phyloP scores from a whole-genome alignment of 2,888 invertebrate species.

The Zele albiditarsus region DNA sequence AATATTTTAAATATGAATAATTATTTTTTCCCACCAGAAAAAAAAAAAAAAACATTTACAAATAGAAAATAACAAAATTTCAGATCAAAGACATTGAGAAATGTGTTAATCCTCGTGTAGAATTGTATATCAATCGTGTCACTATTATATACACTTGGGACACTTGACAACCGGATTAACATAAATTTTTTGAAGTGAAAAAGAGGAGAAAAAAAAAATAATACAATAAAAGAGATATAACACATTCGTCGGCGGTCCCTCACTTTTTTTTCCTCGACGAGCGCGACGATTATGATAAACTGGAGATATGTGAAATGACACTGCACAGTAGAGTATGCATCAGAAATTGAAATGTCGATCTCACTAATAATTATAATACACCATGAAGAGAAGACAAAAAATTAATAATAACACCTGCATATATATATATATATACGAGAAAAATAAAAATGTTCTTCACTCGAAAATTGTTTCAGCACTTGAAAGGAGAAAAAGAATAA shows the following conservation, averaged over 20 bases:
- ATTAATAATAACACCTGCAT: neutral
- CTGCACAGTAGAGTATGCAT: neutral
- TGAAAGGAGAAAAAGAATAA: too few relatives aligned
- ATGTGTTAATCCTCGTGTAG: conserved; percentile 22
- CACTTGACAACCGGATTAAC: conserved; percentile 21
- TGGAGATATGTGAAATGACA: conserved; percentile 1
- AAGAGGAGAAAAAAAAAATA: conserved; percentile 13
- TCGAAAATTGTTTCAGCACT: too few relatives aligned
- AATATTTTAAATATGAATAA: neutral
- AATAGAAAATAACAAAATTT: neutral
- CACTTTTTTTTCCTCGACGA: neutral
- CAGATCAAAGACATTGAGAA: conserved; percentile 6
- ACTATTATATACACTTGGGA: conserved; percentile 9
- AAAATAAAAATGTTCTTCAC: too few relatives aligned
- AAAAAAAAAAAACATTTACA: neutral
- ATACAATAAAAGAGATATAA: neutral
- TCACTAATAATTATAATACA: neutral
- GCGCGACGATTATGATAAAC: conserved; percentile 11
- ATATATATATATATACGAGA: neutral
- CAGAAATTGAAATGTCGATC: conserved; percentile 14
- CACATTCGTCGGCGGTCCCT: neutral
- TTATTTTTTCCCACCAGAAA: neutral
- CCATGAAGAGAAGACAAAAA: neutral
- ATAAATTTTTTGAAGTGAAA: conserved; percentile 20
- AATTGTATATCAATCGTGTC: conserved; percentile 23